phyloP scores from a whole-genome alignment of 1,140 invertebrate species.

The Papilio machaon region DNA sequence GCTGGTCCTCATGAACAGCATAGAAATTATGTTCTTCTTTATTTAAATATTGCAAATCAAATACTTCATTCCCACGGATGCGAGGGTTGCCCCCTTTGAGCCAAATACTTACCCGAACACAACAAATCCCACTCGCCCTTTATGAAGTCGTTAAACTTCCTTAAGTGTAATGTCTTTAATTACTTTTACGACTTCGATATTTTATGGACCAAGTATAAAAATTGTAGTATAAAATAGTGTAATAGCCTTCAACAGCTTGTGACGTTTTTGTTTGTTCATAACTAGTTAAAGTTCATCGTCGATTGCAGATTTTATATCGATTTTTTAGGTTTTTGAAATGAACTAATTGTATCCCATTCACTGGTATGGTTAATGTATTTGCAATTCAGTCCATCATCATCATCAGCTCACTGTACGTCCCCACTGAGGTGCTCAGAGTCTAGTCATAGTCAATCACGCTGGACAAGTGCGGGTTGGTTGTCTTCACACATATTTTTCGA shows the following conservation, averaged over 20 bases:
- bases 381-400: neutral
- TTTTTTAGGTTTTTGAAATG: neutral
- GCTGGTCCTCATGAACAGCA: too few relatives aligned
- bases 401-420: too few relatives aligned
- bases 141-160: conserved; percentile 5
- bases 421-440: too few relatives aligned
- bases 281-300: neutral
- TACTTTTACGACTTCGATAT: conserved; percentile 11
- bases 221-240: neutral
- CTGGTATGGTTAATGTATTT: neutral
- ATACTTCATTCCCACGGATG: neutral
- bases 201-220: neutral
- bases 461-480: too few relatives aligned
- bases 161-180: neutral
- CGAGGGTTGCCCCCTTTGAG: neutral
- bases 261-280: neutral
- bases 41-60: too few relatives aligned
- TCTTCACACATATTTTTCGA: too few relatives aligned
- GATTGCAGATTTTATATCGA: too few relatives aligned
- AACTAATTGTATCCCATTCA: neutral
- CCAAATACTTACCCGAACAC: neutral
- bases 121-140: neutral
- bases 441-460: too few relatives aligned
- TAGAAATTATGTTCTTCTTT: too few relatives aligned
- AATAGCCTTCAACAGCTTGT: neutral